Evolutionary conservation across 2,888 invertebrate genomes (phyloP).

Genomic region (Lissonota sp.): DNA sequence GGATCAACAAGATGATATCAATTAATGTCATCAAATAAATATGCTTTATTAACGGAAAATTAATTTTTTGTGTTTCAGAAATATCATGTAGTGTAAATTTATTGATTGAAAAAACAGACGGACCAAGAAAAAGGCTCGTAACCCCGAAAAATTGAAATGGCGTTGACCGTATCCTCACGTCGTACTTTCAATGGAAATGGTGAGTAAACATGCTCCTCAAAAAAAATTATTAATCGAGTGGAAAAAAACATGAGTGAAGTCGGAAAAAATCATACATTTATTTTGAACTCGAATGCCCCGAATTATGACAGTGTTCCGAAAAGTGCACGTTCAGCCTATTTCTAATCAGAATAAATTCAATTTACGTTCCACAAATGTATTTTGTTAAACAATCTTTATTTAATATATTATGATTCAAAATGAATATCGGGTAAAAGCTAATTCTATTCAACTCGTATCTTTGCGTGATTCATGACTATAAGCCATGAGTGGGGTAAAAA

Average conservation of each 20-base stretch:
- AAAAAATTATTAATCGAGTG: not conserved
- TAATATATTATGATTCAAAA: too few species aligned
- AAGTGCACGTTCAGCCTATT: too few species aligned
- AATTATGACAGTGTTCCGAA: not conserved
- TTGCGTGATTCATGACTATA: too few species aligned
- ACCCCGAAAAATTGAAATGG: constrained; percentile 72
- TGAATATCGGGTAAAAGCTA: too few species aligned
- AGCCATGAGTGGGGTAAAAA: too few species aligned
- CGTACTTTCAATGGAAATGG: constrained; percentile 81
- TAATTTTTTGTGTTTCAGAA: constrained; percentile 59
- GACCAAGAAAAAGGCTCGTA: constrained; percentile 9
- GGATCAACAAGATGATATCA: not conserved
- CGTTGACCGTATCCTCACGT: constrained; percentile 78
- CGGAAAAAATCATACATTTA: not conserved
- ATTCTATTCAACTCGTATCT: too few species aligned
- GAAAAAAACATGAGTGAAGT: not conserved
- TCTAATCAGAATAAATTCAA: too few species aligned
- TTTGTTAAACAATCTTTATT: too few species aligned
- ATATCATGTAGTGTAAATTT: constrained; percentile 54
- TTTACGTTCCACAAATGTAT: too few species aligned
- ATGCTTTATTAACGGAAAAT: not conserved
- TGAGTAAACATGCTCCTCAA: constrained; percentile 63
- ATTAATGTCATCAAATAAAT: not conserved
- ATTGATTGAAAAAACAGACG: not conserved
- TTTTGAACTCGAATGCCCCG: not conserved